Evolutionary conservation across 2,888 invertebrate species (phyloP).

Genomic region (Tricholauxania praeusta): DNA sequence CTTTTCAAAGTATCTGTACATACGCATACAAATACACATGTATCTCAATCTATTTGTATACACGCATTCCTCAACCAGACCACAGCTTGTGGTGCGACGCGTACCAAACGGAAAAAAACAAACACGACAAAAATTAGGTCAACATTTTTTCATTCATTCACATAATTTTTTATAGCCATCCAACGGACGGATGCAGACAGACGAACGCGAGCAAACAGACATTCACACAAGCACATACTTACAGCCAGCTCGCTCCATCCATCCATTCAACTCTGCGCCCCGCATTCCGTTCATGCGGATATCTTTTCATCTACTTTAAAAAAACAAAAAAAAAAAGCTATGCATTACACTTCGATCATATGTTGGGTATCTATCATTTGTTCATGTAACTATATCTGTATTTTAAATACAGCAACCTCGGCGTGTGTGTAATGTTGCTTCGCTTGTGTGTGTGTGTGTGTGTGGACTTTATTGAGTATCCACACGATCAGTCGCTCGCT

Average conservation of each 20-base stretch:
- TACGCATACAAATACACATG: not conserved
- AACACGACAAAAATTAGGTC: slow-evolving; percentile 59
- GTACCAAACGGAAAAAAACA: slow-evolving; percentile 35
- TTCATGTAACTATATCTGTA: not conserved
- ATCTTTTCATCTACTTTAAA: too few relatives aligned
- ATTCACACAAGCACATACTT: not conserved
- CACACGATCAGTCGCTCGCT: not conserved
- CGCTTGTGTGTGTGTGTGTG: not conserved
- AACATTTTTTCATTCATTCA: slow-evolving; percentile 66
- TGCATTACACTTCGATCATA: slow-evolving; percentile 15
- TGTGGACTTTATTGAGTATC: not conserved
- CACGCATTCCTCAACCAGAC: slow-evolving; percentile 1
- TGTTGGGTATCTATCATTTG: slow-evolving; percentile 7
- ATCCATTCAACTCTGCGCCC: slow-evolving; percentile 2
- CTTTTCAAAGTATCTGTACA: too few relatives aligned
- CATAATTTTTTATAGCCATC: slow-evolving; percentile 7
- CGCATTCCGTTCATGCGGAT: not conserved
- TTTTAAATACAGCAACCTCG: not conserved
- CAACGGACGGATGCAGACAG: slow-evolving; percentile 4
- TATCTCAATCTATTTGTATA: not conserved
- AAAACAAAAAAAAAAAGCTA: not conserved
- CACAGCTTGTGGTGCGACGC: slow-evolving; percentile 4
- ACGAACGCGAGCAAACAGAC: not conserved
- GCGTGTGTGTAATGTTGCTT: not conserved
- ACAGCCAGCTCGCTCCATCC: not conserved